phyloP scores from a whole-genome alignment of 2,888 invertebrate species.

The Orthosia cruda region DNA sequence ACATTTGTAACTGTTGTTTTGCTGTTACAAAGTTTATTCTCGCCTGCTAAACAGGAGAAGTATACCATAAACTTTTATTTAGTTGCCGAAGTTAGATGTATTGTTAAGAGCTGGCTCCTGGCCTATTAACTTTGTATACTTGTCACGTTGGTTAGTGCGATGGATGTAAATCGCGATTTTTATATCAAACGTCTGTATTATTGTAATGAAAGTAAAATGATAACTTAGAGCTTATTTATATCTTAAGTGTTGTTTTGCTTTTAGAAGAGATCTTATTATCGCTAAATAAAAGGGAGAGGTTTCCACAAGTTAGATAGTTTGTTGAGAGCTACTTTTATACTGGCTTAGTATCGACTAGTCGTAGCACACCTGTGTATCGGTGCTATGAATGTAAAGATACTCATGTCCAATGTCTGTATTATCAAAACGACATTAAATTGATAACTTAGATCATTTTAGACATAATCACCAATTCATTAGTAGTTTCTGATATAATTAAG shows the following conservation, averaged over 20 bases:
- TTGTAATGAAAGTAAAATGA: not conserved
- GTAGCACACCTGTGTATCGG: not conserved
- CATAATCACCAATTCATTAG: too few species aligned
- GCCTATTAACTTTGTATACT: not conserved
- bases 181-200: not conserved
- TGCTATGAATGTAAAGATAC: not conserved
- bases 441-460: too few species aligned
- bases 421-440: not conserved
- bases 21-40: not conserved
- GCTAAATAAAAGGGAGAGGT: not conserved
- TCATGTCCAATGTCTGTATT: not conserved
- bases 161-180: not conserved
- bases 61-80: not conserved
- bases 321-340: not conserved
- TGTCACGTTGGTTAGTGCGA: not conserved
- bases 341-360: not conserved
- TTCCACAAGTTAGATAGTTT: not conserved
- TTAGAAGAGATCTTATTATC: not conserved
- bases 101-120: not conserved
- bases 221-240: too few species aligned
- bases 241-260: not conserved
- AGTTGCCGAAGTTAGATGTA: not conserved
- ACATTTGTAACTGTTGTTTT: constrained; percentile 14
- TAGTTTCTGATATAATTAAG: too few species aligned
- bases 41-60: too few species aligned